Evolutionary conservation across 2,888 invertebrate genomes (phyloP), one percentile per base, ranked within the genome.

Genomic region (Hoplodrina ambigua): DNA sequence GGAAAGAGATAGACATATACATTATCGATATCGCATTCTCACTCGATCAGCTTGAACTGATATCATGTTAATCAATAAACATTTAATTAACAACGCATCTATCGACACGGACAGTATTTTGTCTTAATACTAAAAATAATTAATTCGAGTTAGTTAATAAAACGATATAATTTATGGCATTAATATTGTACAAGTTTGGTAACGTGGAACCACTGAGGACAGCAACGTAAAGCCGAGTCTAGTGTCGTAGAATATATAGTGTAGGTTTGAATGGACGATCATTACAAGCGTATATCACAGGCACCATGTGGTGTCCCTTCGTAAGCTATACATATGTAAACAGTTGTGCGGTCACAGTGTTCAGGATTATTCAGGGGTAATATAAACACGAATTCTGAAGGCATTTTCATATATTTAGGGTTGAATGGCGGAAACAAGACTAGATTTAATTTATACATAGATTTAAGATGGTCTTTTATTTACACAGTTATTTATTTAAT

Each of bases 211-310:
- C 67, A 71, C 25, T 68, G 20, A 62, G 67, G 64, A 71, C 62
- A 75, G 75, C 82, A 88, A 88, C 77, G 55, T 78, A 87, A 87
- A 79, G 79, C 78, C 75, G 68, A 82, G 64, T 81, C 80, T 84
- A 82, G 85, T 85, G 85, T 86, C 83, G 83, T 87, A 84, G 86
- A 83, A 73, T 69, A 71, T 85, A 87, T 85, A 86, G 82, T 86
- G 83, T 88, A 90, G 88, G 89, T 89, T 66, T 89, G 87, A 89
- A 91, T 95, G 95, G 95, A 95, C 95, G 95, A 94, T 93, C 89
- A 87, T 92, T 92, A 92, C 91, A 95, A 96, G 95, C 95, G 95
- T 94, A 94, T 95, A 94, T 94, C 93, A 94, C 94, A 91, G 93
- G 90, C 90, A 91, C 93, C 91, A 81, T 79, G 68, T 62, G 74